Evolutionary conservation across 2,113 vertebrate genomes (phyloP).

Genomic region (Peromyscus californicus): DNA sequence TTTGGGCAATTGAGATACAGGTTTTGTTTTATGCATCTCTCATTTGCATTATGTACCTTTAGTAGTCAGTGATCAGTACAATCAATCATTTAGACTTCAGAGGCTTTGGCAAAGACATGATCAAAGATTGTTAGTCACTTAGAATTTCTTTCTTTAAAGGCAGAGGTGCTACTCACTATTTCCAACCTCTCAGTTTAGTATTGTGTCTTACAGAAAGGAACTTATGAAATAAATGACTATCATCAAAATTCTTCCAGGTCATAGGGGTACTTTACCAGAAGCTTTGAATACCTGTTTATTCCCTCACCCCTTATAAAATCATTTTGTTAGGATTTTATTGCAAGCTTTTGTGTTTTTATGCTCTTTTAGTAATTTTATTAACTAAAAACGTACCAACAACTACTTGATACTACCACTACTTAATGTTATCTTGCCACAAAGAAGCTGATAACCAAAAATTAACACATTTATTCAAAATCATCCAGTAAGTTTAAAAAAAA

Average conservation of each 20-base stretch:
- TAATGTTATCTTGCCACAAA: not conserved
- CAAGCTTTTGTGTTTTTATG: not conserved
- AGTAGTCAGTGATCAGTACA: conserved; percentile 40
- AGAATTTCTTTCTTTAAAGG: conserved; percentile 43
- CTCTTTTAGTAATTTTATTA: conserved; percentile 2
- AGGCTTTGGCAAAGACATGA: conserved; percentile 53
- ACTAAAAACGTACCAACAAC: not conserved
- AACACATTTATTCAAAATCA: conserved; percentile 26
- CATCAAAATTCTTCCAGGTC: not conserved
- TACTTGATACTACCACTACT: not conserved
- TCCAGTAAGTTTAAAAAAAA: not conserved
- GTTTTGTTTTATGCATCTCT: conserved; percentile 55
- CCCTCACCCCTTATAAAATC: not conserved
- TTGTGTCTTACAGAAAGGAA: not conserved
- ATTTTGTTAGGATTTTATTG: not conserved
- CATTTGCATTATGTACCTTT: conserved; percentile 40
- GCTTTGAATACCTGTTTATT: not conserved
- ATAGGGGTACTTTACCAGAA: not conserved
- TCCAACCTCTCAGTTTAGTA: not conserved
- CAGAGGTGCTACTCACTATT: not conserved
- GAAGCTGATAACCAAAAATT: not conserved
- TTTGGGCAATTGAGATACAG: conserved; percentile 23
- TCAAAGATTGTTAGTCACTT: conserved; percentile 42
- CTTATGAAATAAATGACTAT: conserved; percentile 13
- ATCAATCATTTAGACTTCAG: conserved; percentile 43